Evolutionary conservation across 2,888 invertebrate genomes (phyloP).

Genomic region (Andricus curvator): DNA sequence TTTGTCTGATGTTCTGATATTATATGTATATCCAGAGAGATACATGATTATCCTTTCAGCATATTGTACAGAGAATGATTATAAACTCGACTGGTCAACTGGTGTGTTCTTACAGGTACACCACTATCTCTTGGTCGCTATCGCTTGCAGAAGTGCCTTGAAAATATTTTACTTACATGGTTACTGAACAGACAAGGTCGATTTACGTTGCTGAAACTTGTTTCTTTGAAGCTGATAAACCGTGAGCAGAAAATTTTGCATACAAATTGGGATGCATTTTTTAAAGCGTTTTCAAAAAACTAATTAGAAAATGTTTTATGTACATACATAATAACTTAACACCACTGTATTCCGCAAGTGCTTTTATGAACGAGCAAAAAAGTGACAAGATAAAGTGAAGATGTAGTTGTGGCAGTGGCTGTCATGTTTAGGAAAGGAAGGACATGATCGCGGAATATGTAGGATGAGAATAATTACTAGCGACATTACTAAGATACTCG

Average conservation of each 20-base stretch:
- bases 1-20: constrained; percentile 57
- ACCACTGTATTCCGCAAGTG: background rate
- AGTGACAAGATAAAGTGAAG: background rate
- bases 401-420: background rate
- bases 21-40: constrained; percentile 56
- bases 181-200: background rate
- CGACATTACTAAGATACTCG: constrained; percentile 57
- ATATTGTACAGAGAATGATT: constrained; percentile 42
- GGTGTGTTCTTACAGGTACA: background rate
- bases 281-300: background rate
- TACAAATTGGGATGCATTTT: constrained; percentile 20
- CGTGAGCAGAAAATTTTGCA: constrained; percentile 23
- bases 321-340: too few relatives aligned
- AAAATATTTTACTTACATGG: constrained; percentile 1
- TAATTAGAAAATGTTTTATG: background rate
- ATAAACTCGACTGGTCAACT: constrained; percentile 33
- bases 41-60: constrained; percentile 70
- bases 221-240: constrained; percentile 26
- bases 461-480: constrained; percentile 67
- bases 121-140: background rate
- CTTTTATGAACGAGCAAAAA: background rate
- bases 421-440: constrained; percentile 19
- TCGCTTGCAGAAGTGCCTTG: constrained; percentile 22
- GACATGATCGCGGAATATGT: constrained; percentile 26
- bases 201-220: constrained; percentile 21